Evolutionary conservation across 1,140 invertebrate genomes (phyloP).

Genomic region (Berghia stephanieae): DNA sequence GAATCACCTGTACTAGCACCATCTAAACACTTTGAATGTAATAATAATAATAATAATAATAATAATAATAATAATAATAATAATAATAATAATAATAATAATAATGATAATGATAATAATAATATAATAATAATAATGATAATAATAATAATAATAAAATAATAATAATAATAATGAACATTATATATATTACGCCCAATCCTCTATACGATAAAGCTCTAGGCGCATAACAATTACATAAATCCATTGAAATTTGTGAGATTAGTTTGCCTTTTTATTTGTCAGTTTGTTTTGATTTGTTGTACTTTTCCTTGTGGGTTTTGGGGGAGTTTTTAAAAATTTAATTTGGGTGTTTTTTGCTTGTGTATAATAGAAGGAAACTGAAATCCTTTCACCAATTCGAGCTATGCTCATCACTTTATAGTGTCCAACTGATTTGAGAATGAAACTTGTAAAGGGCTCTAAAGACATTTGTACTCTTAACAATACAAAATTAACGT

Average conservation of each 20-base stretch:
- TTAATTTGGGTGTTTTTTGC: neutral
- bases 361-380: too few relatives aligned
- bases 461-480: too few relatives aligned
- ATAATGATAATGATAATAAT: neutral
- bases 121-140: too few relatives aligned
- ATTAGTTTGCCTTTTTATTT: neutral
- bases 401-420: too few relatives aligned
- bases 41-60: neutral
- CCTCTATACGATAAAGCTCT: too few relatives aligned
- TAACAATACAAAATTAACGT: too few relatives aligned
- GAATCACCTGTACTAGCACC: constrained; percentile 27
- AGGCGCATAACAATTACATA: too few relatives aligned
- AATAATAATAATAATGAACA: neutral
- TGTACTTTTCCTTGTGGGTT: neutral
- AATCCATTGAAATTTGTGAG: neutral
- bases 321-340: neutral
- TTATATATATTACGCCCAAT: too few relatives aligned
- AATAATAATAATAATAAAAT: too few relatives aligned
- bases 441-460: too few relatives aligned
- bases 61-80: neutral
- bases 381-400: too few relatives aligned
- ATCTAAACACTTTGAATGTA: constrained; percentile 32
- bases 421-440: too few relatives aligned
- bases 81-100: neutral
- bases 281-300: neutral